These are phyloP conservation scores for Pipistrellus pygmaeus DNA, from an alignment of 2,797 vertebrate genomes.

Conservation along the genomic window DNA sequence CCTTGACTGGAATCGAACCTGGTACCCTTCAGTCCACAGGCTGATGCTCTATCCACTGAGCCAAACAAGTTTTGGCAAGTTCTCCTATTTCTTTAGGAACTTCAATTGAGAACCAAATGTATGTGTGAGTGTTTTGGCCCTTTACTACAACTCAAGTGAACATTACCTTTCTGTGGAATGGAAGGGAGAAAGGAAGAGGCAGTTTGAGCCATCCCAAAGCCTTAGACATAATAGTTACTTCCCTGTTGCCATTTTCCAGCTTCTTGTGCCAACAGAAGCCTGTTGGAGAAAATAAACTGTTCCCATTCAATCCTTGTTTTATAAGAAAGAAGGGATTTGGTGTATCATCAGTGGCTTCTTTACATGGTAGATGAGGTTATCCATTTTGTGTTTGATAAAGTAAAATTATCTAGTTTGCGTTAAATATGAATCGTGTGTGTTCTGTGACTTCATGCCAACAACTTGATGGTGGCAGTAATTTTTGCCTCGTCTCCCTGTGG, in stretches of 20 bases:
- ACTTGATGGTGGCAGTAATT: slow-evolving; percentile 71
- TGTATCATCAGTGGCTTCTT: slow-evolving; percentile 60
- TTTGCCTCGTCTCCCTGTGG: slow-evolving; percentile 72
- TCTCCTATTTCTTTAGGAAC: neutral
- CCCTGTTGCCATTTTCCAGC: neutral
- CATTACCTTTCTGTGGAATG: neutral
- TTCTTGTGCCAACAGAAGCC: slow-evolving; percentile 46
- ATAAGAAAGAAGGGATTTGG: slow-evolving; percentile 69
- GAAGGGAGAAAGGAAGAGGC: neutral
- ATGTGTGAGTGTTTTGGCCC: neutral
- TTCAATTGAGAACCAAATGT: neutral
- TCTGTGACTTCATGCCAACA: slow-evolving; percentile 73
- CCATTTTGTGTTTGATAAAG: slow-evolving; percentile 78
- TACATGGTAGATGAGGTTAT: slow-evolving; percentile 64
- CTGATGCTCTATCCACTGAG: too few relatives aligned
- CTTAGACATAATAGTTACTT: neutral
- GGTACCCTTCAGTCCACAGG: too few relatives aligned
- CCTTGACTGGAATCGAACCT: too few relatives aligned
- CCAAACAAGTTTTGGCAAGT: neutral
- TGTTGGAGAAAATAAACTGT: slow-evolving; percentile 69
- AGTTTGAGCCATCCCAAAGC: neutral
- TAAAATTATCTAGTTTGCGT: slow-evolving; percentile 78
- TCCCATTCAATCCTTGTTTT: slow-evolving; percentile 63
- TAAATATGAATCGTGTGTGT: slow-evolving; percentile 74
- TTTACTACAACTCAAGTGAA: slow-evolving; percentile 44